Base-by-base conservation (phyloP, 2,888 invertebrate species). In the Acronicta psi region DNA sequence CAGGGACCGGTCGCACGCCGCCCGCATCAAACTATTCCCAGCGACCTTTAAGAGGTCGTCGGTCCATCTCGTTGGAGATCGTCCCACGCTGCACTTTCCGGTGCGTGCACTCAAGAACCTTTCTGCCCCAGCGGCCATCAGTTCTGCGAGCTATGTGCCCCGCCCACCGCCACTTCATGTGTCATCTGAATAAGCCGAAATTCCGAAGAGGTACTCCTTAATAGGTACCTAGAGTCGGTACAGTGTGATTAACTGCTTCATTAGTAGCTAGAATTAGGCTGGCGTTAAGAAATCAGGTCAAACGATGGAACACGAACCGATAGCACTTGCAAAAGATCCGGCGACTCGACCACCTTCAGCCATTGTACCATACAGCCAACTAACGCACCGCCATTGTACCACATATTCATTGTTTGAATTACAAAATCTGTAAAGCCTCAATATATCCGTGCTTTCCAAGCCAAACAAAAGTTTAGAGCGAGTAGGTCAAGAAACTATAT, bases 291-390 rank as follows among this genome's bases (percentile, higher is more conserved):
- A 87, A 87, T 83, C 78, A 68, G 77, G 79, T 73, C 76, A 73
- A 77, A 65, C 72, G 70, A 73, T 76, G 75, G 51, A 55, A 55
- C 72, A 78, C 79, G 81, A 80, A 68, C 71, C 60, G 59, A 74
- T 73, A 71, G 61, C 65, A 70, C 83, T 92, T 91, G 88, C 92
- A 87, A 89, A 85, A 93, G 90, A 89, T 92, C 90, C 91, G 90
- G 81, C 73, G 67, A 73, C 69, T 71, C 66, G 63, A 65, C 79
- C 72, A 76, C 74, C 82, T 78, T 75, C 63, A 67, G 52, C 79
- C 68, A 84, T 87, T 84, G 84, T 85, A 76, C 77, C 62, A 66
- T 57, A 45, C 71, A 34, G n/a, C 79, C 57, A 71, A 74, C 77
- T 67, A 71, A 73, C 59, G 55, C 55, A 59, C 49, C 53, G 63